Evolutionary conservation across 2,113 vertebrate genomes (phyloP).

Genomic region (human): DNA sequence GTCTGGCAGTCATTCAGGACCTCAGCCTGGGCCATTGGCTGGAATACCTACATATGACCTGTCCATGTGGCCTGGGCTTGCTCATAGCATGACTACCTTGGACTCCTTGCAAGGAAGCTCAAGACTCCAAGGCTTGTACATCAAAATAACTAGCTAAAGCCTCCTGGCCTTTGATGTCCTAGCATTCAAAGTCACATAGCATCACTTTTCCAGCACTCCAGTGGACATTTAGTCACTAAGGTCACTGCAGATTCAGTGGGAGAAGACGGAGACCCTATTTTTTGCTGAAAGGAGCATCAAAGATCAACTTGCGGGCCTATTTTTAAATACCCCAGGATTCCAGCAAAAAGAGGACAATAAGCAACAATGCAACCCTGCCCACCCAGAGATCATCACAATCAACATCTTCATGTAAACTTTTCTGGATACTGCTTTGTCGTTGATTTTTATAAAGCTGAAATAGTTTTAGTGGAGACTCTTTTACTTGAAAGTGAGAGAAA

Average conservation of each 20-base stretch:
- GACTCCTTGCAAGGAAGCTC: background rate
- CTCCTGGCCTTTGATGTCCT: background rate
- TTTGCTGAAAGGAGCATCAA: background rate
- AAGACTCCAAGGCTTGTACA: background rate
- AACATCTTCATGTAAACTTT: background rate
- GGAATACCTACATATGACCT: background rate
- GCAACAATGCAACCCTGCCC: background rate
- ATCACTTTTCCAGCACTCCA: background rate
- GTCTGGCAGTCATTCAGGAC: background rate
- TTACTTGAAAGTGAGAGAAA: background rate
- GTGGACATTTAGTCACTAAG: background rate
- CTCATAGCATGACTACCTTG: background rate
- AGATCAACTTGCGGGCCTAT: background rate
- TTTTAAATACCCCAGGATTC: background rate
- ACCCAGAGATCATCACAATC: background rate
- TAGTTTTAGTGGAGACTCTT: background rate
- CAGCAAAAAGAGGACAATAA: background rate
- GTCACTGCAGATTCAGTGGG: background rate
- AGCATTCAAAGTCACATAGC: background rate
- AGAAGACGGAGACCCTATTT: background rate
- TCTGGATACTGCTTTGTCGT: background rate
- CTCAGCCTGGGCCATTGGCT: background rate
- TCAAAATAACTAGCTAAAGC: background rate
- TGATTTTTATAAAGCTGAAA: background rate
- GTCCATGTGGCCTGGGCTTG: background rate